These are phyloP conservation scores for Drosophila tsacasi DNA, from an alignment of 1,140 invertebrate genomes.

Conservation along the genomic window DNA sequence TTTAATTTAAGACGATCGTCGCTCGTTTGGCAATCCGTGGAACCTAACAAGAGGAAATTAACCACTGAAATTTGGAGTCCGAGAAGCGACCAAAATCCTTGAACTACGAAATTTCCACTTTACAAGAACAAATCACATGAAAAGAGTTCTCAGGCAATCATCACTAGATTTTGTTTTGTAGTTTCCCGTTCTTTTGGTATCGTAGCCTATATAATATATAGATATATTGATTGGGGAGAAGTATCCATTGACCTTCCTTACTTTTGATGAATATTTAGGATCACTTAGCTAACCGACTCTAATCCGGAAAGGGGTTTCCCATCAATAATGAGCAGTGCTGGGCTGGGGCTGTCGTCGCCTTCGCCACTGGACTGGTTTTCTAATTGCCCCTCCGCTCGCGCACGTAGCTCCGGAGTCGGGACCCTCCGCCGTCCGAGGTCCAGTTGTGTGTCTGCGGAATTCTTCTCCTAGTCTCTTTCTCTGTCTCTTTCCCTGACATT, in stretches of 20 bases:
- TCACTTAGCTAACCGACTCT: constrained; percentile 14
- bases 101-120: too few relatives aligned
- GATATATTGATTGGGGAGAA: too few relatives aligned
- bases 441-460: constrained; percentile 31
- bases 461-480: constrained; percentile 17
- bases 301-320: constrained; percentile 6
- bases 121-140: background rate
- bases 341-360: constrained; percentile 46
- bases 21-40: too few relatives aligned
- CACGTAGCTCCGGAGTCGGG: background rate
- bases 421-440: constrained; percentile 32
- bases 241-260: background rate
- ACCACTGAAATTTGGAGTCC: too few relatives aligned
- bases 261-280: background rate
- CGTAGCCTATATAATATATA: background rate
- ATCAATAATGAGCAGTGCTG: constrained; percentile 45
- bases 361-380: constrained; percentile 46
- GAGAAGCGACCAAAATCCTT: too few relatives aligned
- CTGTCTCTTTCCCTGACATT: constrained; percentile 31
- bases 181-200: background rate
- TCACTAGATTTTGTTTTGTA: background rate
- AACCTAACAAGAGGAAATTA: too few relatives aligned
- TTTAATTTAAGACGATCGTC: too few relatives aligned
- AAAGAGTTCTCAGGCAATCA: background rate
- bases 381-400: constrained; percentile 37